phyloP scores from a whole-genome alignment of 2,113 vertebrate genomes.

The Toxotes chatareus region DNA sequence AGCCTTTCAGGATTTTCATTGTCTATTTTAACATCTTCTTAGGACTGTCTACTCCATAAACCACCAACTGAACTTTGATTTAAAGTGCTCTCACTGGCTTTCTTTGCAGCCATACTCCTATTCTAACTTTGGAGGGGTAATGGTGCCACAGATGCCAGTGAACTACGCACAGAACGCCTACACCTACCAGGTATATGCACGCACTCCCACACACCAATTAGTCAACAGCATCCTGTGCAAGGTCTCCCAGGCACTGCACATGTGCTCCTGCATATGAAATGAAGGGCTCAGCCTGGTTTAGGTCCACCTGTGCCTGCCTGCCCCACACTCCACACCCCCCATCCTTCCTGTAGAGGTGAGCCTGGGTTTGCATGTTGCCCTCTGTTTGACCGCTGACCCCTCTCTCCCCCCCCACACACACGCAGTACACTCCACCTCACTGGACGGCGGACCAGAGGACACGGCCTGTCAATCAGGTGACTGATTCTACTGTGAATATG shows the following conservation, averaged over 20 bases:
- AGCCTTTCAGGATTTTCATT: neutral
- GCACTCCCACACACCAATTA: neutral
- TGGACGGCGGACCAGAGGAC: slow-evolving; percentile 80
- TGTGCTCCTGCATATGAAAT: slow-evolving; percentile 27
- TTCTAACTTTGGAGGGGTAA: slow-evolving; percentile 81
- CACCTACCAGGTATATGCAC: slow-evolving; percentile 87
- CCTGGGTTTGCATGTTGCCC: slow-evolving; percentile 24
- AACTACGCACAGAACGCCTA: slow-evolving; percentile 89
- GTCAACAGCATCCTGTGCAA: slow-evolving; percentile 6
- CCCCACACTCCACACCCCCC: neutral
- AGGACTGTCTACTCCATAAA: neutral
- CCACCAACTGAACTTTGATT: neutral
- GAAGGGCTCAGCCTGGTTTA: slow-evolving; percentile 28
- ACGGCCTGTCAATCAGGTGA: slow-evolving; percentile 80
- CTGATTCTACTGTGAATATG: slow-evolving; percentile 19
- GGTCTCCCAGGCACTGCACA: slow-evolving; percentile 12
- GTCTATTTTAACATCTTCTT: neutral
- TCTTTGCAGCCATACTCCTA: slow-evolving; percentile 88
- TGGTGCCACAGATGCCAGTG: slow-evolving; percentile 89
- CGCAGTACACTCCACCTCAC: slow-evolving; percentile 73
- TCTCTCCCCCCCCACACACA: slow-evolving; percentile 12
- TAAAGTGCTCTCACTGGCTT: slow-evolving; percentile 1
- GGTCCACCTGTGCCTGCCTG: slow-evolving; percentile 8
- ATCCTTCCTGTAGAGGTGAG: neutral
- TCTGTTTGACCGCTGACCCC: slow-evolving; percentile 51